Conservation (phyloP, 2,888 invertebrate genomes). For the Euzophera pinguis region DNA sequence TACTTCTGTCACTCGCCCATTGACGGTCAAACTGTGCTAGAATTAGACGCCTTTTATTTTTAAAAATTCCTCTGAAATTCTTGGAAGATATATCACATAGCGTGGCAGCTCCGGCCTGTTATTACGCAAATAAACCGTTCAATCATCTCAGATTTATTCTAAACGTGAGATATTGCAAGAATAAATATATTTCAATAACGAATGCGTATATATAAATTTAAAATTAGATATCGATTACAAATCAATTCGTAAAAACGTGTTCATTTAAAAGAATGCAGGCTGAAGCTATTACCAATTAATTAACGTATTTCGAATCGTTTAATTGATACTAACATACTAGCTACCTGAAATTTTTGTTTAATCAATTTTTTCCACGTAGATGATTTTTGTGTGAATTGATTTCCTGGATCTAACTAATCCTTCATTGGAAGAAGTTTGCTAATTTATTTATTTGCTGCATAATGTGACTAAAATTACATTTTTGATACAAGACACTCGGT, state of each 20-base stretch:
- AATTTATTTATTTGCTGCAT: no score
- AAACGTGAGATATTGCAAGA: not conserved
- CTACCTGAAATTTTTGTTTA: no score
- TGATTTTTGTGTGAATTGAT: no score
- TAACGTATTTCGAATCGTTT: not conserved
- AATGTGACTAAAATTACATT: no score
- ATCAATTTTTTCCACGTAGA: no score
- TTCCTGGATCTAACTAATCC: no score
- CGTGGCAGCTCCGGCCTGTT: not conserved
- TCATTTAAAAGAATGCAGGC: not conserved
- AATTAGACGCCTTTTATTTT: not conserved
- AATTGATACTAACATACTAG: not conserved
- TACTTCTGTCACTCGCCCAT: not conserved
- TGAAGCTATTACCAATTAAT: not conserved
- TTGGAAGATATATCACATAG: not conserved
- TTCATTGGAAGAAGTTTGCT: no score
- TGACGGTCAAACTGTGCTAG: constrained; percentile 1
- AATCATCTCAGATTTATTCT: constrained; percentile 1
- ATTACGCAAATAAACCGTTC: constrained; percentile 2
- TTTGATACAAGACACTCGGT: no score
- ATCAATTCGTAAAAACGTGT: not conserved
- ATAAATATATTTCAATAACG: not conserved
- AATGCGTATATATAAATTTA: not conserved
- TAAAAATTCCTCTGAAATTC: not conserved
- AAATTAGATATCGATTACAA: not conserved